Base-by-base conservation (phyloP, 2,888 invertebrate genomes). In the Macropis europaea region DNA sequence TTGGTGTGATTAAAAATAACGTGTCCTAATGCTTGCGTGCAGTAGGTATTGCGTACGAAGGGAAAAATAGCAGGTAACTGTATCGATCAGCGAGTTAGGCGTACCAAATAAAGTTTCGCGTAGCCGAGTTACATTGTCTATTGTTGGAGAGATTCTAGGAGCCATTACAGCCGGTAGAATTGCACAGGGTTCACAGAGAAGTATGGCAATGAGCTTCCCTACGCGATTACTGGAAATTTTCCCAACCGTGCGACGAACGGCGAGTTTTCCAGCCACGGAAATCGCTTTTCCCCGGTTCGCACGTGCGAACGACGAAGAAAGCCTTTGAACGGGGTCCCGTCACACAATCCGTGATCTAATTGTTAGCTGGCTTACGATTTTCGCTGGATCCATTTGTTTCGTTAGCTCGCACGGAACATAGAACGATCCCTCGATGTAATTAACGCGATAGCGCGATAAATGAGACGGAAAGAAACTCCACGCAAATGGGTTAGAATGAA, bases 211-310 rank as follows among this genome's bases (percentile, higher is more conserved):
- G 50, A 32, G 32, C 36, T 59, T 50, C 43, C 38, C 32, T 24
- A n/a, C 30, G 38, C 17, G 53, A 72, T 64, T 73, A 71, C 38
- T 60, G 48, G 59, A 63, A 76, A 77, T 76, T 64, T 79, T 79
- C 80, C 61, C 77, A 74, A 73, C 62, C 43, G 30, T 40, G 30
- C 48, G 62, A 54, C 61, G 69, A 70, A 73, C 54, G 47, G 50
- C 22, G 17, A 53, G 52, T 71, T 73, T 74, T 72, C 61, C 77
- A 66, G 17, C 45, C 57, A 38, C 32, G 48, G 40, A 32, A 26
- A 28, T 32, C 19, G 42, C 22, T 56, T 57, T 69, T 38, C 42
- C 42, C 28, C 9, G 22, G 34, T 47, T 54, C 59, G 24, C 52
- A 53, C 45, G 45, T 59, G 11, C 28, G 3, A 3, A n/a, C 11